Conservation (phyloP, 2,888 invertebrate genomes). For the Taenaris catops region DNA sequence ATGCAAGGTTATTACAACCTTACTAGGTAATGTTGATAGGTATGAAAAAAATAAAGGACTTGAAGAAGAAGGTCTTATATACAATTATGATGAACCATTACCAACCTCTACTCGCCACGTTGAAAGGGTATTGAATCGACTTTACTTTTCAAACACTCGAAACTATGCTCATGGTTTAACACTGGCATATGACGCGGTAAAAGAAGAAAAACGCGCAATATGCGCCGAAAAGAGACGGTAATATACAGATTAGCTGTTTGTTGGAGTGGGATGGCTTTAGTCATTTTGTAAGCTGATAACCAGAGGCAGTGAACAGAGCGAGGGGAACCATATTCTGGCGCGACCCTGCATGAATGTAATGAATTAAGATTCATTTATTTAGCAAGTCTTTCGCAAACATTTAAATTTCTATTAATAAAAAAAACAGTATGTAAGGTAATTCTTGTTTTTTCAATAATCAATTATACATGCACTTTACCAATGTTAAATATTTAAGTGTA, state of each 20-base stretch:
- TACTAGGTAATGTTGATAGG: too few species aligned
- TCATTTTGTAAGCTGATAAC: constrained; percentile 79
- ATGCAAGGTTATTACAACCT: too few species aligned
- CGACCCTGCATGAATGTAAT: constrained; percentile 74
- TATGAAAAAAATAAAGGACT: too few species aligned
- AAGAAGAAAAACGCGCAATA: constrained; percentile 78
- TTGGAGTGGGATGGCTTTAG: constrained; percentile 59
- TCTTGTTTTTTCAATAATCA: too few species aligned
- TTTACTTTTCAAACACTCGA: constrained; percentile 50
- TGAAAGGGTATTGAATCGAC: constrained; percentile 39
- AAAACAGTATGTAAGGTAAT: constrained; percentile 48
- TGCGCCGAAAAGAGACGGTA: constrained; percentile 61
- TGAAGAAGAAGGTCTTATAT: too few species aligned
- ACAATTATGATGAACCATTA: too few species aligned
- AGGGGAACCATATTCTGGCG: constrained; percentile 77
- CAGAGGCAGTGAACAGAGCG: constrained; percentile 71
- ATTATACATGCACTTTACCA: too few species aligned
- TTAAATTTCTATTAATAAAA: constrained; percentile 46
- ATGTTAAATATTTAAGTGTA: too few species aligned
- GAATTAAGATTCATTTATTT: constrained; percentile 74
- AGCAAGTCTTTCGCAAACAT: constrained; percentile 49
- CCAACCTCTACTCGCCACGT: constrained; percentile 21
- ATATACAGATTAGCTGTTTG: constrained; percentile 52
- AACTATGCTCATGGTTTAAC: constrained; percentile 56
- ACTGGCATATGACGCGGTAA: constrained; percentile 74